Base-by-base conservation (phyloP, 1,140 invertebrate genomes). In the Galendromus occidentalis region DNA sequence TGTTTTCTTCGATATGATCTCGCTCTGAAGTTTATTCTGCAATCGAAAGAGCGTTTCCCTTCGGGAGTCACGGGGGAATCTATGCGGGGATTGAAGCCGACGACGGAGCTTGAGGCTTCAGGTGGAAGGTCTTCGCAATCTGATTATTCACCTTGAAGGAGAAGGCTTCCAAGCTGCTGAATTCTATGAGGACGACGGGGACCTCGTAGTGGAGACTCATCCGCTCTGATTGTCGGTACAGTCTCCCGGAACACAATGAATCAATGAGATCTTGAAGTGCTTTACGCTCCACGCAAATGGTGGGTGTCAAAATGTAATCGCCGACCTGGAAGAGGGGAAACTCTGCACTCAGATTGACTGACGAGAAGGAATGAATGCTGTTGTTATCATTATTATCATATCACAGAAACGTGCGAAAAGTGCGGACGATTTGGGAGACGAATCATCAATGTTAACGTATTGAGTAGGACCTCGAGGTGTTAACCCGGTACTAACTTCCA, bases 241-340 rank as follows among this genome's bases (percentile, higher is more conserved):
- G 79, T 64, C 96, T 83, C 0, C 96, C 96, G 66, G 85, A 90
- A 75, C 91, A 88, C 17, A 99, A 77, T 0, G 93, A 98, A 17
- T 91, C 91, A 74, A 98, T 93, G 66, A 99, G 78, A 83, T 99
- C 96, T 30, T 88, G 91, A 28, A 99, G 83, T 66, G 91, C 95
- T 79, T 99, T 99, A 6, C 96, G 79, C 77, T 99, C 96, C 2
- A 98, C 84, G 72, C 88, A 94, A 70, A 97, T 88, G 28, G 97
- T 91, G 0, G 91, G 88, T 0, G 93, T 93, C 1, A 99, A 77
- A 70, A 99, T 93, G 73, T 99, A 99, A 77, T 99, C 95, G 1
- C 93, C 93, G 59, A 98, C 84, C 86, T 87, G 69, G 59, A 72
- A 73, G 47, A 14, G 42, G 44, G 22, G 64, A 65, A 63, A 70